Conservation (phyloP, 2,797 vertebrate genomes). For the Xenopus petersii region DNA sequence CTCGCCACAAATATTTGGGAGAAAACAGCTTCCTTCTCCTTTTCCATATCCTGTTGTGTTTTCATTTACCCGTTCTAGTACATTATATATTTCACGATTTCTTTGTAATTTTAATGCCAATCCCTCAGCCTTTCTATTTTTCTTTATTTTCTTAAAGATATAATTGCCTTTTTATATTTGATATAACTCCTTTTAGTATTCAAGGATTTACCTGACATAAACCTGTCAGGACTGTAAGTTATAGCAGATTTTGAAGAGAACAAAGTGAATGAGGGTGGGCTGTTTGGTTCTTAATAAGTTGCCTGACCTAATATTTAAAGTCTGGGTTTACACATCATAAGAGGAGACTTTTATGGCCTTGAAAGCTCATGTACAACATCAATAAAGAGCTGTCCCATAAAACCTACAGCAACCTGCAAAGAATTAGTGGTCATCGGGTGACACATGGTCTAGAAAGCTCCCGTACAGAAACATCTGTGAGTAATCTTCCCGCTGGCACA, state of each 20-base stretch:
- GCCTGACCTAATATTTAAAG: constrained; percentile 1
- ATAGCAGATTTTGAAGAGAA: background rate
- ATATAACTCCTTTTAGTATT: background rate
- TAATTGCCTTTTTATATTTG: too few relatives aligned
- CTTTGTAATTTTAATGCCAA: too few relatives aligned
- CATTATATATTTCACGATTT: too few relatives aligned
- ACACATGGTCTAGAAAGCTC: constrained; percentile 31
- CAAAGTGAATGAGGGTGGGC: constrained; percentile 16
- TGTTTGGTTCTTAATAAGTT: constrained; percentile 4
- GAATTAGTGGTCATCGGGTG: constrained; percentile 36
- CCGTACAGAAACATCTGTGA: constrained; percentile 36
- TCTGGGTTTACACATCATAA: constrained; percentile 31
- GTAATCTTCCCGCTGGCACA: constrained; percentile 26
- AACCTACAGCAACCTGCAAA: constrained; percentile 38
- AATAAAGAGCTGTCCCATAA: constrained; percentile 40
- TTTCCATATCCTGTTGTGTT: background rate
- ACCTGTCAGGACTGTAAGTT: background rate
- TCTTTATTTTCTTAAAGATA: background rate
- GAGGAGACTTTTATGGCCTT: constrained; percentile 35
- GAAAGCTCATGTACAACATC: constrained; percentile 34
- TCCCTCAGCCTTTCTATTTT: background rate
- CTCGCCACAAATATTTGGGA: constrained; percentile 27
- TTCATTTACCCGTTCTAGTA: background rate
- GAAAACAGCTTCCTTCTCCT: constrained; percentile 1
- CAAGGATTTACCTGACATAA: background rate